These are phyloP conservation scores for Cottus gobio DNA, from an alignment of 2,113 vertebrate species.

Conservation along the genomic window DNA sequence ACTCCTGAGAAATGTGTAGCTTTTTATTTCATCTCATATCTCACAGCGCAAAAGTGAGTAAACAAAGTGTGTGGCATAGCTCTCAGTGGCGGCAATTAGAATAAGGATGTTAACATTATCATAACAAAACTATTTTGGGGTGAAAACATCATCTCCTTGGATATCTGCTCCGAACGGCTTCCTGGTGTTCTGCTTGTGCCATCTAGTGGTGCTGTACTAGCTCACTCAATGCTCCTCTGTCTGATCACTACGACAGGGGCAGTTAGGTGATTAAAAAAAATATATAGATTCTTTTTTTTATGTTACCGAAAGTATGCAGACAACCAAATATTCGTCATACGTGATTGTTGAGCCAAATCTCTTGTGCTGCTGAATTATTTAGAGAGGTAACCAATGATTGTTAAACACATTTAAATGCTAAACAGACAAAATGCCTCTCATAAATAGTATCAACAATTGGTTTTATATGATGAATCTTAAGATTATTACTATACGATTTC, in stretches of 20 bases:
- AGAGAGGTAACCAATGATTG: background rate
- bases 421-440: background rate
- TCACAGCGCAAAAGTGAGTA: constrained; percentile 21
- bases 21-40: constrained; percentile 56
- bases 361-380: too few relatives aligned
- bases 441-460: background rate
- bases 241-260: background rate
- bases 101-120: constrained; percentile 48
- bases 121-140: constrained; percentile 34
- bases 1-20: constrained; percentile 50
- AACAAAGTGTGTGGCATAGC: constrained; percentile 34
- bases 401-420: background rate
- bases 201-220: constrained; percentile 60
- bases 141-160: constrained; percentile 19
- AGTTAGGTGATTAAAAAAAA: background rate
- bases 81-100: constrained; percentile 13
- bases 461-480: background rate
- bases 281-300: too few relatives aligned
- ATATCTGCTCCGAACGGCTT: too few relatives aligned
- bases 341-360: background rate
- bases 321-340: background rate
- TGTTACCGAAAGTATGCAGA: too few relatives aligned
- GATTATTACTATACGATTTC: background rate
- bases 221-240: background rate
- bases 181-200: constrained; percentile 61